phyloP scores from a whole-genome alignment of 2,888 invertebrate species.

The Polietes domitor region DNA sequence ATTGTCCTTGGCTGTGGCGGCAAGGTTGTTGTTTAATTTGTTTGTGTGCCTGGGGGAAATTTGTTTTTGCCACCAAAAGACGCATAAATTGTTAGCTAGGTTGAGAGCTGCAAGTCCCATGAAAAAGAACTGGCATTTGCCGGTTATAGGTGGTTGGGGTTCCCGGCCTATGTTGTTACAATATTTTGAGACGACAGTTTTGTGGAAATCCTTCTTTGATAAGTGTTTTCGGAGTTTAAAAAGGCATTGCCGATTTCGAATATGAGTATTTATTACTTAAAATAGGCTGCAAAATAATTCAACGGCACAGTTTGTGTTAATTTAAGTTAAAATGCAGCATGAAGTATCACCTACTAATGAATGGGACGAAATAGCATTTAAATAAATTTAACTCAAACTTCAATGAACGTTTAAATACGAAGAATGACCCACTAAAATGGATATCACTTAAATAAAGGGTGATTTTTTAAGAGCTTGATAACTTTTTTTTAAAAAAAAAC shows the following conservation, averaged over 20 bases:
- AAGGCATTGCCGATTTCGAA: background rate
- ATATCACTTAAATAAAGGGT: no score
- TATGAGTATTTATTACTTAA: background rate
- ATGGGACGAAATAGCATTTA: no score
- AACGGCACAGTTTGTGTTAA: background rate
- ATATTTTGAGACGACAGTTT: conserved; percentile 30
- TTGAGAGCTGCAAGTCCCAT: background rate
- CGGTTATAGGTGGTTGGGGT: no score
- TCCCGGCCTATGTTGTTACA: conserved; percentile 46
- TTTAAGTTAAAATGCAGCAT: background rate
- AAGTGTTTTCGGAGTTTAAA: background rate
- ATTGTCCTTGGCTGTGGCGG: conserved; percentile 31
- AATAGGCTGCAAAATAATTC: background rate
- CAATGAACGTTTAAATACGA: no score
- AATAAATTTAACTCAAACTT: no score
- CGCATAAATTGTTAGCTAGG: conserved; percentile 7
- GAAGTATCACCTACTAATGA: no score
- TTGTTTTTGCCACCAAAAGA: no score
- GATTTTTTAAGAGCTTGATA: no score
- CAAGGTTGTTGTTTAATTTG: conserved; percentile 61
- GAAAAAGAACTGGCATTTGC: no score
- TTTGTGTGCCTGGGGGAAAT: no score
- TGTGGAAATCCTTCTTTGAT: background rate
- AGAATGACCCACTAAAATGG: no score
- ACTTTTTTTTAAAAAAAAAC: no score